These are phyloP conservation scores for Gobius niger DNA, from an alignment of 2,113 vertebrate species.

Conservation along the genomic window DNA sequence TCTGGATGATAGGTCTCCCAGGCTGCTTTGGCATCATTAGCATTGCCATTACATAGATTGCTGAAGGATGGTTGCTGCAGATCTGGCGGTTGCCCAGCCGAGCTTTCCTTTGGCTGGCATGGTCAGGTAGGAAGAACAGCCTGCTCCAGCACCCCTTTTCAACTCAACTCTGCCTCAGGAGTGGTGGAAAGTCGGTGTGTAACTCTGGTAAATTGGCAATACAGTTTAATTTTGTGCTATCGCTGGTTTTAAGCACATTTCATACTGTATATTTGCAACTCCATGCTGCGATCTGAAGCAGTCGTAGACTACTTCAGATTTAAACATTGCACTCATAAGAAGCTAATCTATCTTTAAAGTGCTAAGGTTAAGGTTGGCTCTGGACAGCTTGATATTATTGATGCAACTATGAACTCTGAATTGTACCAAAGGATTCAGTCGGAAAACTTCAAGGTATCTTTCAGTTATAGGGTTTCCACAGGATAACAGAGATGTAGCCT, in stretches of 20 bases:
- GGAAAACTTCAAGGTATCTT: background rate
- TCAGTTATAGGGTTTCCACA: background rate
- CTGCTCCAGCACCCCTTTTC: constrained; percentile 1
- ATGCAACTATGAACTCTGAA: background rate
- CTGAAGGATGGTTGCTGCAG: constrained; percentile 58
- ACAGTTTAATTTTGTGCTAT: background rate
- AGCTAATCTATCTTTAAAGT: constrained; percentile 5
- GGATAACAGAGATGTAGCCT: background rate
- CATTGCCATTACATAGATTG: constrained; percentile 63
- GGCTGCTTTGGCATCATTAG: constrained; percentile 63
- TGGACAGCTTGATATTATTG: constrained; percentile 9
- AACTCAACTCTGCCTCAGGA: constrained; percentile 20
- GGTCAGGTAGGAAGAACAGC: constrained; percentile 43
- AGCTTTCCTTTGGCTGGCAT: constrained; percentile 51
- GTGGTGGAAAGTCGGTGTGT: constrained; percentile 32
- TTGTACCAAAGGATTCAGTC: constrained; percentile 1
- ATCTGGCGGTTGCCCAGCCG: constrained; percentile 58
- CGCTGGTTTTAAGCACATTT: background rate
- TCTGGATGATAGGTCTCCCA: constrained; percentile 57
- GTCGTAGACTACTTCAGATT: constrained; percentile 1
- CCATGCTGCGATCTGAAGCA: background rate
- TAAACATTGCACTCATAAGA: constrained; percentile 1
- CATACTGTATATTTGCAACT: too few relatives aligned
- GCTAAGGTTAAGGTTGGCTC: background rate
- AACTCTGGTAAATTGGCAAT: constrained; percentile 13